phyloP scores from a whole-genome alignment of 2,888 invertebrate genomes.

The Lycaena phlaeas region DNA sequence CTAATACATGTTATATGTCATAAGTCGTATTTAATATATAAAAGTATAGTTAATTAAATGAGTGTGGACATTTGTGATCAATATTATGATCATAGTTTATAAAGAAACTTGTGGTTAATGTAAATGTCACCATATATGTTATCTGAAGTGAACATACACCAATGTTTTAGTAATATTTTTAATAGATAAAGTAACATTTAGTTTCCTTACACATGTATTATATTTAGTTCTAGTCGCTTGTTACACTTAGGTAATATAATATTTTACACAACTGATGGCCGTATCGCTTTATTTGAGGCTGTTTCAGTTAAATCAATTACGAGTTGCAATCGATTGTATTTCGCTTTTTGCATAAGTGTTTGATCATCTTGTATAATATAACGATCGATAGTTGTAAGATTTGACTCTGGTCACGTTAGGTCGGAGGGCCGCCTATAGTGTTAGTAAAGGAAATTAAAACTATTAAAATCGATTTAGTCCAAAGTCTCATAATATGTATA shows the following conservation, averaged over 20 bases:
- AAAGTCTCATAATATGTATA: conserved; percentile 20
- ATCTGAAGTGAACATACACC: no score
- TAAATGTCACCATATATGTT: no score
- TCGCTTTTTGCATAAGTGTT: no score
- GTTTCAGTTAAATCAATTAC: no score
- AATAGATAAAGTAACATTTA: conserved; percentile 24
- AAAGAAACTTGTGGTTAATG: no score
- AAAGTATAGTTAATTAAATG: no score
- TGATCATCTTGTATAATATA: background rate
- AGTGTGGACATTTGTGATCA: no score
- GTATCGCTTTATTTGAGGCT: background rate
- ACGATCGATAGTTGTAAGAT: conserved; percentile 15
- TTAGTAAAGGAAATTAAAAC: conserved; percentile 34
- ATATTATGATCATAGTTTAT: no score
- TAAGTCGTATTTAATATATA: no score
- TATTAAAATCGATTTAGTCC: conserved; percentile 21
- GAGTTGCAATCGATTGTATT: no score
- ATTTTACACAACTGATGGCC: conserved; percentile 13
- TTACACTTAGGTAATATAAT: conserved; percentile 40
- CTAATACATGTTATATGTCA: no score
- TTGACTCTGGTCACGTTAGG: conserved; percentile 50
- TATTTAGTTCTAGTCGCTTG: conserved; percentile 66
- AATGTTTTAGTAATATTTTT: no score
- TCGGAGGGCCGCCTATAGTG: conserved; percentile 66
- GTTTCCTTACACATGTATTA: conserved; percentile 53